A percentile compares a stretch with the other conserved stretches of the same genome.
Evolutionary conservation across 2,113 vertebrate species (phyloP).

Genomic region (Campylomormyrus tamandua): DNA sequence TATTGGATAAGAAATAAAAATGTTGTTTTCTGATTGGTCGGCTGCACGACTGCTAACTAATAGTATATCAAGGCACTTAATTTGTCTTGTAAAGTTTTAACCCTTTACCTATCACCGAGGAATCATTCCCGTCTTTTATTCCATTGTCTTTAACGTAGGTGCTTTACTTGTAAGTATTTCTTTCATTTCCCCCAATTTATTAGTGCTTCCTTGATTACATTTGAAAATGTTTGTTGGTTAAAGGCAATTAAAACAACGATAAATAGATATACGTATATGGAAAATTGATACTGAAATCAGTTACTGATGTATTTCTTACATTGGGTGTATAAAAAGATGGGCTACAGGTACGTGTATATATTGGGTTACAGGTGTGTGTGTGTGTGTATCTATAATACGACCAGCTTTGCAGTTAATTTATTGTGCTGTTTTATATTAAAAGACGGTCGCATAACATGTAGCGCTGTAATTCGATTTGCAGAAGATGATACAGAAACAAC

Average conservation of each 20-base stretch:
- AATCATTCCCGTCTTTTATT: not conserved
- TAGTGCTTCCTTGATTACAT: not conserved
- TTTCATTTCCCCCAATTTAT: not conserved
- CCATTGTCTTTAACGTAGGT: not conserved
- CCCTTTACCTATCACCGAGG: constrained; percentile 40
- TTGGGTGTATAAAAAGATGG: not conserved
- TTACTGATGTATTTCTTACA: not conserved
- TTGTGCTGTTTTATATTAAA: not conserved
- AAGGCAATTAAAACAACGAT: not conserved
- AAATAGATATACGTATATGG: not conserved
- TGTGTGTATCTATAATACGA: not conserved
- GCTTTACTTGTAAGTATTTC: not conserved
- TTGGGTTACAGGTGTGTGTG: not conserved
- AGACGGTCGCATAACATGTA: not conserved
- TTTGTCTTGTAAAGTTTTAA: constrained; percentile 47
- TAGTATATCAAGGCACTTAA: constrained; percentile 33
- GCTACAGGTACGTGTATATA: not conserved
- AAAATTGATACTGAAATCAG: not conserved
- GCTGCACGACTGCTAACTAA: constrained; percentile 39
- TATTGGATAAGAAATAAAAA: constrained; percentile 44
- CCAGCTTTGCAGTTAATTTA: not conserved
- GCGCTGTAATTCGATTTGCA: not conserved
- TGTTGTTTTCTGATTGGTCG: constrained; percentile 59
- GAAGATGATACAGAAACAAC: not conserved
- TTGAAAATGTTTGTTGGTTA: not conserved